phyloP scores from a whole-genome alignment of 2,113 vertebrate species.

The Gnathonemus echidnorhynchus region DNA sequence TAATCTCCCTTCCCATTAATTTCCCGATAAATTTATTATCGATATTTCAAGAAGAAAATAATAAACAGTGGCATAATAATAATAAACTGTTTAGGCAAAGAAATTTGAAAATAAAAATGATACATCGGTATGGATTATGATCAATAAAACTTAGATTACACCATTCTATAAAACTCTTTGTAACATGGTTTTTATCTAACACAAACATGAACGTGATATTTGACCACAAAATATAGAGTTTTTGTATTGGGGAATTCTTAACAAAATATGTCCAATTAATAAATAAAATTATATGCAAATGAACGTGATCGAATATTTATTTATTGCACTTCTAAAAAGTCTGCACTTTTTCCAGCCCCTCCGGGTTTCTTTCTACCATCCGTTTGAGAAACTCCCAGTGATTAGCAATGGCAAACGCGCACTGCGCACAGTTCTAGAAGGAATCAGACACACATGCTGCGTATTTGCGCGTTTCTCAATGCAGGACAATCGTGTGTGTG shows the following conservation, averaged over 20 bases:
- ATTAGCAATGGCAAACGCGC: too few relatives aligned
- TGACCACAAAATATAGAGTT: neutral
- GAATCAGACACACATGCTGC: neutral
- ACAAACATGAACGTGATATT: neutral
- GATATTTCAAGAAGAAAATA: too few relatives aligned
- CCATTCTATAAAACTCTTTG: neutral
- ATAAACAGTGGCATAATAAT: too few relatives aligned
- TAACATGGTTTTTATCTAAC: neutral
- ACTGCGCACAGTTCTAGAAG: neutral
- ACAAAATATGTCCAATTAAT: neutral
- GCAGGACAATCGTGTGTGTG: too few relatives aligned
- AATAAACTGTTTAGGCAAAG: too few relatives aligned
- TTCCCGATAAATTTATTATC: too few relatives aligned
- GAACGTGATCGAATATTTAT: neutral
- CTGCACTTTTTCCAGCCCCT: neutral
- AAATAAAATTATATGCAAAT: neutral
- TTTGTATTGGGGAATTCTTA: neutral
- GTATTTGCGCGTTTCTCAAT: neutral
- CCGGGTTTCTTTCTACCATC: neutral
- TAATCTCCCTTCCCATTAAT: neutral
- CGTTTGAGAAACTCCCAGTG: neutral
- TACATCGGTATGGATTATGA: too few relatives aligned
- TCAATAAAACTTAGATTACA: neutral
- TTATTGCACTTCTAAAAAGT: neutral
- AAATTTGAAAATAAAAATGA: too few relatives aligned